phyloP scores from a whole-genome alignment of 2,113 vertebrate genomes.

The Sorex araneus region DNA sequence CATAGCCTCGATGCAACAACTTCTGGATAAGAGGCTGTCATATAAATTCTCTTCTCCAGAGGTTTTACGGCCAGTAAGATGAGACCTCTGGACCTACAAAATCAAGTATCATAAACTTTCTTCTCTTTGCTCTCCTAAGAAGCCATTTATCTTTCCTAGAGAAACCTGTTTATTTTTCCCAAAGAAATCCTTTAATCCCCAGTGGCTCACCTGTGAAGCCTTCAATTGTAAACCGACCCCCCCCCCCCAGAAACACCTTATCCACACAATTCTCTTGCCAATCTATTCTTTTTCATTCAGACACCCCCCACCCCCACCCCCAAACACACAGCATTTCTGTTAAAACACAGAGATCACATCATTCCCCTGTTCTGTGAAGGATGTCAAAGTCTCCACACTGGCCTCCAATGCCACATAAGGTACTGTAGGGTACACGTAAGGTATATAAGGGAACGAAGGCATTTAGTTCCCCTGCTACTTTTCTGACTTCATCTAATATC shows the following conservation, averaged over 20 bases:
- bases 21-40: not conserved
- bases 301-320: not conserved
- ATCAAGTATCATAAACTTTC: conserved; percentile 8
- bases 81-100: not conserved
- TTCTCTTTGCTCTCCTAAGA: conserved; percentile 16
- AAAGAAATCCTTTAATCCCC: not conserved
- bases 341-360: not conserved
- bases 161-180: not conserved
- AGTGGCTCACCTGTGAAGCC: too few relatives aligned
- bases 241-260: too few relatives aligned
- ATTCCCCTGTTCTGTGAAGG: conserved; percentile 30
- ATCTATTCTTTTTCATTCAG: not conserved
- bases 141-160: conserved; percentile 23
- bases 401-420: not conserved
- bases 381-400: not conserved
- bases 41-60: not conserved
- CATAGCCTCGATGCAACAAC: conserved; percentile 23
- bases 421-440: too few relatives aligned
- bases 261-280: not conserved
- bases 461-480: not conserved
- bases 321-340: not conserved
- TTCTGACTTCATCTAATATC: conserved; percentile 18
- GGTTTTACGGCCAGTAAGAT: conserved; percentile 1
- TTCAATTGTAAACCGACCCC: too few relatives aligned
- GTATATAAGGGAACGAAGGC: too few relatives aligned